A percentile compares a stretch with the other conserved stretches of the same genome.
phyloP scores from a whole-genome alignment of 2,797 vertebrate genomes.

The Tokudaia muenninki region DNA sequence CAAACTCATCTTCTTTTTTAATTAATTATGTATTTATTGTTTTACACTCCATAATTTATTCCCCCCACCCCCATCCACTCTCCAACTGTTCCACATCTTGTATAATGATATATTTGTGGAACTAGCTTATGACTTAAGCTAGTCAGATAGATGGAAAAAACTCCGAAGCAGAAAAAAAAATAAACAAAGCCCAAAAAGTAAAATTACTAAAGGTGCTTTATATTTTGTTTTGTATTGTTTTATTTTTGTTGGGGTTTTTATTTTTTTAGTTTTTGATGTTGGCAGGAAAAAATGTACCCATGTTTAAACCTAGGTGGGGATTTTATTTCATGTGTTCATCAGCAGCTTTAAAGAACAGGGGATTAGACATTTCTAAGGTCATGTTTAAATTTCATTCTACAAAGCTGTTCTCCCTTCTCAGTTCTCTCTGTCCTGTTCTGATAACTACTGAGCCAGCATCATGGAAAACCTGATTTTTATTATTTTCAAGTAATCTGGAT shows the following conservation, averaged over 20 bases:
- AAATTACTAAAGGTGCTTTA: neutral
- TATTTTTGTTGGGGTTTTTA: too few species aligned
- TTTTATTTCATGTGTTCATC: neutral
- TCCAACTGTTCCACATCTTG: too few species aligned
- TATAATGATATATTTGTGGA: neutral
- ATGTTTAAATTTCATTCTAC: neutral
- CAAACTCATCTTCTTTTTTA: neutral
- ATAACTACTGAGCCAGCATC: neutral
- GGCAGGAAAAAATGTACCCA: neutral
- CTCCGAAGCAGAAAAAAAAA: too few species aligned
- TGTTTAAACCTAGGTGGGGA: neutral
- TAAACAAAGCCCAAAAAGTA: neutral
- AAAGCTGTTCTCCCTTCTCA: neutral
- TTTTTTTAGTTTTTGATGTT: neutral
- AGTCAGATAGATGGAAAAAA: neutral
- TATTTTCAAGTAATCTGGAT: neutral
- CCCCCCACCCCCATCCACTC: too few species aligned
- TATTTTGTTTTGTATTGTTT: too few species aligned
- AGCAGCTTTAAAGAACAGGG: neutral
- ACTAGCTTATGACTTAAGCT: neutral
- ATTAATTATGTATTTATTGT: too few species aligned
- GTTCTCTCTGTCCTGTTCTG: neutral
- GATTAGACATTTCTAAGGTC: neutral
- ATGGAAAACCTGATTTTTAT: neutral
- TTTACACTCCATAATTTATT: too few species aligned